Evolutionary conservation across 2,888 invertebrate species (phyloP).

Genomic region (Agriopis marginaria): DNA sequence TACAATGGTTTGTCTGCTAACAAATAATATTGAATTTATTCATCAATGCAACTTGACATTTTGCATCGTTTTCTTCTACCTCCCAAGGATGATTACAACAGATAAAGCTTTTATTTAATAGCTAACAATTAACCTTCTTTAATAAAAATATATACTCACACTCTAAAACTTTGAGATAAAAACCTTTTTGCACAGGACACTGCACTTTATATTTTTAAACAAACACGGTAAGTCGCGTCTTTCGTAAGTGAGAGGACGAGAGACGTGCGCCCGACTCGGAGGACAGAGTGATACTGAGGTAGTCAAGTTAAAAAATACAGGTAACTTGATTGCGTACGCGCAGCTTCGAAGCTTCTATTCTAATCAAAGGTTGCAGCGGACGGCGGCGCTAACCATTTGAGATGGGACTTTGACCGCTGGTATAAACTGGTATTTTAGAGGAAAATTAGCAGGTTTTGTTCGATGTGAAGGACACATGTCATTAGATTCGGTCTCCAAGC

Average conservation of each 20-base stretch:
- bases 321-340: slow-evolving; percentile 44
- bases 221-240: slow-evolving; percentile 33
- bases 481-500: neutral
- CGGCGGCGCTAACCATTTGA: slow-evolving; percentile 5
- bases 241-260: slow-evolving; percentile 21
- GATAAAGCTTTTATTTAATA: slow-evolving; percentile 1
- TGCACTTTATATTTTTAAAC: slow-evolving; percentile 35
- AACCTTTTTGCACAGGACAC: slow-evolving; percentile 55
- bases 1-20: too few relatives aligned
- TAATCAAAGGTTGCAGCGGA: slow-evolving; percentile 32
- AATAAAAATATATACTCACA: slow-evolving; percentile 53
- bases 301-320: slow-evolving; percentile 12
- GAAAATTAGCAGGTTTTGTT: slow-evolving; percentile 5
- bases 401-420: slow-evolving; percentile 19
- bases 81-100: slow-evolving; percentile 33
- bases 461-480: too few relatives aligned
- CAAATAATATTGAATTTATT: too few relatives aligned
- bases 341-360: slow-evolving; percentile 37
- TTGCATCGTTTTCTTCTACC: neutral
- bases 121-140: too few relatives aligned
- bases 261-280: slow-evolving; percentile 30
- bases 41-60: slow-evolving; percentile 5
- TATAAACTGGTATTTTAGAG: slow-evolving; percentile 1
- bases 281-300: slow-evolving; percentile 35
- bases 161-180: slow-evolving; percentile 46